Conservation (phyloP, 1,140 invertebrate species). For the Listronotus oregonensis region DNA sequence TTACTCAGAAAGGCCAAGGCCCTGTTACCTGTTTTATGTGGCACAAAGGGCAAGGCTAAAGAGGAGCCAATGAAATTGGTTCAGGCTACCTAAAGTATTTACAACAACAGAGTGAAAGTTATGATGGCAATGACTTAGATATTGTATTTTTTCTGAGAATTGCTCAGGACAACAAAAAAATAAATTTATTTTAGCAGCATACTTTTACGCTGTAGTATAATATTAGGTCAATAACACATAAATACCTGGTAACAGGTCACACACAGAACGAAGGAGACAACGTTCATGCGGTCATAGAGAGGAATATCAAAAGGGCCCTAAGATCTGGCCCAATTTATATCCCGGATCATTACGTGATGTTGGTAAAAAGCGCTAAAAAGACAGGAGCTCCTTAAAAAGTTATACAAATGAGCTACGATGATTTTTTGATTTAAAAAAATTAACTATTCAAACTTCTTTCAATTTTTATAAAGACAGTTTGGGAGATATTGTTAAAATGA, state of each 20-base stretch:
- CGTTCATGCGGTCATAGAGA: conserved; percentile 54
- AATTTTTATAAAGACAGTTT: too few species aligned
- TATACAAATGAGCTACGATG: too few species aligned
- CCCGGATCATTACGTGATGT: too few species aligned
- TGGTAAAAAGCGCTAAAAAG: too few species aligned
- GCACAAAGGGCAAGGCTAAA: background rate
- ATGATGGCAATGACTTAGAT: background rate
- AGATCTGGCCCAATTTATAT: too few species aligned
- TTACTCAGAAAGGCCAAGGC: background rate
- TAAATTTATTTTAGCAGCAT: conserved; percentile 50
- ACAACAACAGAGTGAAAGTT: background rate
- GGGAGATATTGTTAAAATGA: too few species aligned
- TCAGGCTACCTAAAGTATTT: conserved; percentile 3
- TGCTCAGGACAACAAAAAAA: conserved; percentile 57
- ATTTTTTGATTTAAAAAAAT: too few species aligned
- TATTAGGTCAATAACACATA: conserved; percentile 51
- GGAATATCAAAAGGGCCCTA: conserved; percentile 7
- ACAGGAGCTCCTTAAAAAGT: too few species aligned
- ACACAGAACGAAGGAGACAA: conserved; percentile 56
- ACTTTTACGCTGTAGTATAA: conserved; percentile 47
- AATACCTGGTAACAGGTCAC: conserved; percentile 53
- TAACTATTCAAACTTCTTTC: too few species aligned
- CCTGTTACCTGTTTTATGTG: background rate
- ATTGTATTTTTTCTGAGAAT: conserved; percentile 50
- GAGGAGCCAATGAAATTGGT: conserved; percentile 20